Base-by-base conservation (phyloP, 1,140 invertebrate genomes). In the Drosophila chauvacae region DNA sequence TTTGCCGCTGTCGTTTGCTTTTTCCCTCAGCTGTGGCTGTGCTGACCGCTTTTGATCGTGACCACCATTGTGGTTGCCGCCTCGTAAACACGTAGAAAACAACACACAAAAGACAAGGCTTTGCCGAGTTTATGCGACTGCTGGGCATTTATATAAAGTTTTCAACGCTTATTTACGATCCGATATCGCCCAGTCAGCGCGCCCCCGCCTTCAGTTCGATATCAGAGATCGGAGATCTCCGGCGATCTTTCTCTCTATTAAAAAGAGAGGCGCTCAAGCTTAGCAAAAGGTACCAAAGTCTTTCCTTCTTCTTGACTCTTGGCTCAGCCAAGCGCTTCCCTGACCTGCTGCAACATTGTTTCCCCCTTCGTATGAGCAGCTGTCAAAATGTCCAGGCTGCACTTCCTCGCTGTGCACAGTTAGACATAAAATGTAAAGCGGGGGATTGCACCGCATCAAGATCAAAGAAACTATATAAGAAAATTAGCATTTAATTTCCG, bases 61-160 rank as follows among this genome's bases (percentile, higher is more conserved):
- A 90, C 81, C 85, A 90, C 78, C 77, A 90, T 88, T 90, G 81
- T 88, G 85, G 81, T 90, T 85, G 81, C 85, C 85, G 85, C 85
- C 85, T 85, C 81, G 81, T 85, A 90, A 90, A 88, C 84, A 90
- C 77, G 84, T 69, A 63, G 82, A 77, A 59, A 58, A 47, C 37
- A 64, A 14, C 20, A 59, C 45, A 57, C 64, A 68, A 66, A 66
- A 41, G 61, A 71, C 33, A 69, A 30, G 48, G 20, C 37, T 35
- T 53, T 26, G 26, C 14, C 48, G 16, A 90, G 84, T 87, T 87
- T 88, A 88, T 90, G 84, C 81, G 72, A 80, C 65, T 70, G 75
- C 65, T 66, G 66, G 55, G 85, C 64, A 71, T 90, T 90, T 88
- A 88, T 88, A 88, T 88, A 88, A 90, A 88, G 84, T 88, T 88